A percentile compares a stretch with the other conserved stretches of the same genome.
phyloP scores from a whole-genome alignment of 2,888 invertebrate species.

The Nomada lathburiana region DNA sequence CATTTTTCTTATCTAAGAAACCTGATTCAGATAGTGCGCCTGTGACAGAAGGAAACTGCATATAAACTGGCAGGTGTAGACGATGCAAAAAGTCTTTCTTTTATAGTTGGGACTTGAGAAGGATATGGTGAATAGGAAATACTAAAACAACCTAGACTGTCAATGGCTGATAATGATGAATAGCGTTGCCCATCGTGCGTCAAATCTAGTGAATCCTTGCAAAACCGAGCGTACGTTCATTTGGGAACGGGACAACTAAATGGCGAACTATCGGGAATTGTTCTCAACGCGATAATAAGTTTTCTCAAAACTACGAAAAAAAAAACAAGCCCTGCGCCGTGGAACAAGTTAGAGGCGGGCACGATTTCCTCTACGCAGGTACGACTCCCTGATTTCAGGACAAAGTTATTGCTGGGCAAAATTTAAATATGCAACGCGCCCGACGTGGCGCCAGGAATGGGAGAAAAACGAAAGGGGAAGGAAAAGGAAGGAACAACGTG shows the following conservation, averaged over 20 bases:
- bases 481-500: constrained; percentile 9
- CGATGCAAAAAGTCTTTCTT: neutral
- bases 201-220: too few species aligned
- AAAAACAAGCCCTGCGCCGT: too few species aligned
- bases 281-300: too few species aligned
- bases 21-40: neutral
- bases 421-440: constrained; percentile 68
- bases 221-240: too few species aligned
- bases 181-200: too few species aligned
- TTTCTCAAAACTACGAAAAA: too few species aligned
- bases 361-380: constrained; percentile 10
- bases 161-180: too few species aligned
- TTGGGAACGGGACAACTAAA: too few species aligned
- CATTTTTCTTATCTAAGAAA: neutral
- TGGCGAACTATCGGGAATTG: too few species aligned
- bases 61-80: neutral
- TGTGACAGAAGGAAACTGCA: neutral
- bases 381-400: constrained; percentile 59
- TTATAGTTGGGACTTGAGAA: too few species aligned
- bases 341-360: neutral
- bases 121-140: too few species aligned
- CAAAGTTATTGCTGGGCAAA: constrained; percentile 63
- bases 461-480: neutral
- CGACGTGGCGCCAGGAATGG: constrained; percentile 48
- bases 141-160: too few species aligned